Conservation (phyloP, 2,113 vertebrate species). For the Podarcis raffonei region DNA sequence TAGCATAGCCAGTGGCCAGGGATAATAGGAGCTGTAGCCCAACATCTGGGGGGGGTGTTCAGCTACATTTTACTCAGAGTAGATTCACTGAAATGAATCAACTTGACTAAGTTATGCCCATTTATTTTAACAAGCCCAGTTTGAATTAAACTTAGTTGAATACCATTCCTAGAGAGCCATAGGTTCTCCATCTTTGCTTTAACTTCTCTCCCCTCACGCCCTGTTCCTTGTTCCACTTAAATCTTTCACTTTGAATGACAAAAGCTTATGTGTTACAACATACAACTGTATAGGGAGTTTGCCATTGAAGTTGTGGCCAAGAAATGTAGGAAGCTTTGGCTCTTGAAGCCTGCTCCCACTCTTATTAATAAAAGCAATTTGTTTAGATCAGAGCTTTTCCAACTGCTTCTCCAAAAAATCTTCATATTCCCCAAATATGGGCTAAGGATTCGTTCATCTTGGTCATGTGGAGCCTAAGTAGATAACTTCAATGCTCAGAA, state of each 20-base stretch:
- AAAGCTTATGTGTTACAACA: background rate
- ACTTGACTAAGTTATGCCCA: too few species aligned
- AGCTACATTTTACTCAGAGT: too few species aligned
- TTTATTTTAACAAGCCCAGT: too few species aligned
- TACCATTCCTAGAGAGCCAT: background rate
- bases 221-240: background rate
- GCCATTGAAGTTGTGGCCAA: background rate
- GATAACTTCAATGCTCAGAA: constrained; percentile 7
- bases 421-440: background rate
- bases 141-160: too few species aligned
- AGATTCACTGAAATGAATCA: too few species aligned
- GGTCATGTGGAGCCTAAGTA: background rate
- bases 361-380: background rate
- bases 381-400: background rate
- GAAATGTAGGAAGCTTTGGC: background rate
- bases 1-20: background rate
- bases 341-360: background rate
- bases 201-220: background rate
- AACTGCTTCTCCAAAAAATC: background rate
- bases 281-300: background rate
- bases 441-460: background rate
- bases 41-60: too few species aligned
- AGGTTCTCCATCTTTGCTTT: background rate
- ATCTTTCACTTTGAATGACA: background rate
- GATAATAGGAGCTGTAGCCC: background rate